phyloP scores from a whole-genome alignment of 2,888 invertebrate genomes.

The Tetragonula carbonaria region DNA sequence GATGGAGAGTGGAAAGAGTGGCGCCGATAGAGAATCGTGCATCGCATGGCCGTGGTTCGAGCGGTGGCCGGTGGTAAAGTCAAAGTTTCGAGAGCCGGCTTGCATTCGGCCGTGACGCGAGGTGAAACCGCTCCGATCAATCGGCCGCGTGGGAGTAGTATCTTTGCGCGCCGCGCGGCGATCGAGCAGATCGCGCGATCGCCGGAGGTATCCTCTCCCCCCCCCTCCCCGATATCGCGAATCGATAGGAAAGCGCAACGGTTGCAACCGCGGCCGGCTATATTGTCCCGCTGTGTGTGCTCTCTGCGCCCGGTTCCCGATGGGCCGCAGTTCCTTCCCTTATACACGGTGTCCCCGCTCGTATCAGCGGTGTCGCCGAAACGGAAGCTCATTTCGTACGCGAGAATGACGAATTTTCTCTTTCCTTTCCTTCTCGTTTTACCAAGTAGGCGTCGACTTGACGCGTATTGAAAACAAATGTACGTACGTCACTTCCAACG shows the following conservation, averaged over 20 bases:
- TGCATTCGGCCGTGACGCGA: constrained; percentile 35
- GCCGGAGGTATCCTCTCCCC: constrained; percentile 35
- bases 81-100: constrained; percentile 49
- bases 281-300: constrained; percentile 54
- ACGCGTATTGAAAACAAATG: no score
- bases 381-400: no score
- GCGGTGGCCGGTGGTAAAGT: constrained; percentile 40
- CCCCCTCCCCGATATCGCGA: constrained; percentile 65
- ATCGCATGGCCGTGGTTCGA: constrained; percentile 16
- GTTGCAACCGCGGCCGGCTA: constrained; percentile 48
- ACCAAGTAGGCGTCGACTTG: no score
- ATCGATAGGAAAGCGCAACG: constrained; percentile 66
- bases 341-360: background rate
- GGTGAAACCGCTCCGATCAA: constrained; percentile 55
- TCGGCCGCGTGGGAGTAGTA: constrained; percentile 63
- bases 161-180: constrained; percentile 59
- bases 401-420: no score
- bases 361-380: background rate
- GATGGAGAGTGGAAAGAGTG: no score
- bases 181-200: constrained; percentile 54
- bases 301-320: constrained; percentile 43
- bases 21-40: background rate
- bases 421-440: no score
- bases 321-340: constrained; percentile 28
- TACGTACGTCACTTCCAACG: no score